Conservation (phyloP, 2,113 vertebrate genomes). For the Benitochromis conjunctus region DNA sequence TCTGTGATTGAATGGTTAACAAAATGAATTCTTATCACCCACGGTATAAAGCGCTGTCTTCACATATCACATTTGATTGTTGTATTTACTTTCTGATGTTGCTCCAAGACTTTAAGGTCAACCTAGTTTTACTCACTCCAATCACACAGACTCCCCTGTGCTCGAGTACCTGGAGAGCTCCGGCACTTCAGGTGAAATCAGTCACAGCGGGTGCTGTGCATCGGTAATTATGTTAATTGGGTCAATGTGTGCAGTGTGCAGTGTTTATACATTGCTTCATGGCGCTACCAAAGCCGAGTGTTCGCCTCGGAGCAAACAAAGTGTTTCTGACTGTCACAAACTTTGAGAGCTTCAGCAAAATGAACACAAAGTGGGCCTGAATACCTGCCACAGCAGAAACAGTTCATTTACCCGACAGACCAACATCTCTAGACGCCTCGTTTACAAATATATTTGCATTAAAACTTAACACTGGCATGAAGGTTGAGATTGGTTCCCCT, state of each 20-base stretch:
- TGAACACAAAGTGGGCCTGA: not conserved
- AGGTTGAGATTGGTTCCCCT: not conserved
- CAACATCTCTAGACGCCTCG: not conserved
- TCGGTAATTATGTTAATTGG: slow-evolving; percentile 49
- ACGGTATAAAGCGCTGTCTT: not conserved
- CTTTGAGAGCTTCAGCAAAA: not conserved
- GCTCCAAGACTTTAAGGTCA: slow-evolving; percentile 1
- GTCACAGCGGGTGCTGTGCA: not conserved
- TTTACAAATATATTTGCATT: not conserved
- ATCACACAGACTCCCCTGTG: slow-evolving; percentile 7
- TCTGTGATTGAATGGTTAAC: not conserved
- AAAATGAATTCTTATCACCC: not conserved
- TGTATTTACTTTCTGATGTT: not conserved
- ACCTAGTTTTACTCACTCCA: slow-evolving; percentile 17
- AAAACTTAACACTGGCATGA: not conserved
- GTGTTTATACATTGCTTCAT: not conserved
- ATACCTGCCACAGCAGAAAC: not conserved
- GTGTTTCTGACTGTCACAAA: not conserved
- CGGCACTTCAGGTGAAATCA: slow-evolving; percentile 19
- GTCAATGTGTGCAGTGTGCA: slow-evolving; percentile 20
- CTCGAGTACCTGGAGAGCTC: not conserved
- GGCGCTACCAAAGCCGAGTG: not conserved
- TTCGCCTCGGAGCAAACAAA: slow-evolving; percentile 2
- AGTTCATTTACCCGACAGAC: not conserved
- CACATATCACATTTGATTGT: not conserved